A percentile compares a stretch with the other conserved stretches of the same genome.
Conservation (phyloP, 1,140 invertebrate species). For the Macrobrachium rosenbergii region DNA sequence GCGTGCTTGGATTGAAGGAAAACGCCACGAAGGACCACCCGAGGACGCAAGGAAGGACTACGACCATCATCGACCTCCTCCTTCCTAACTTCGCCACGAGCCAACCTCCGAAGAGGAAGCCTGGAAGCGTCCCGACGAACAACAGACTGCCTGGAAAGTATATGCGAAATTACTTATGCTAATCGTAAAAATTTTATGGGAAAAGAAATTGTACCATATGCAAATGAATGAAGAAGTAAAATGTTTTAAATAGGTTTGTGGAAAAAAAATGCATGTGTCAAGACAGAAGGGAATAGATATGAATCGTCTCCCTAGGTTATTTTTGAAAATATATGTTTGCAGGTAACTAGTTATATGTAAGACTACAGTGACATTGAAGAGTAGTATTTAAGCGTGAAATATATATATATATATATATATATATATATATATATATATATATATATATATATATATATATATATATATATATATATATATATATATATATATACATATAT, state of each 20-base stretch:
- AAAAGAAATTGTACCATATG: too few relatives aligned
- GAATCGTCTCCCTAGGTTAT: too few relatives aligned
- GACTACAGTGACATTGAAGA: too few relatives aligned
- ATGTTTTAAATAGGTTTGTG: too few relatives aligned
- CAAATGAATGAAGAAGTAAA: too few relatives aligned
- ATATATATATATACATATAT: not conserved
- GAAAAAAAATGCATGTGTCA: too few relatives aligned
- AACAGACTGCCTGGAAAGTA: not conserved
- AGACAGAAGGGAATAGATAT: too few relatives aligned
- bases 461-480: not conserved
- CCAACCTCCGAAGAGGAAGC: conserved; percentile 10
- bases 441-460: not conserved
- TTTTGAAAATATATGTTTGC: too few relatives aligned
- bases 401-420: not conserved
- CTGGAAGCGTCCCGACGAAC: not conserved
- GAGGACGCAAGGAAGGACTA: not conserved
- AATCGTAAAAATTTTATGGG: too few relatives aligned
- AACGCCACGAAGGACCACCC: not conserved
- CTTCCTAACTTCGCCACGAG: not conserved
- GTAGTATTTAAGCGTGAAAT: too few relatives aligned
- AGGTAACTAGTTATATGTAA: too few relatives aligned
- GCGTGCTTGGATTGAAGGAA: not conserved
- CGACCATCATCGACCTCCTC: not conserved
- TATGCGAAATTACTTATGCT: not conserved
- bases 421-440: not conserved